These are phyloP conservation scores for Odontomyia ornata DNA, from an alignment of 2,888 invertebrate species.

Conservation along the genomic window DNA sequence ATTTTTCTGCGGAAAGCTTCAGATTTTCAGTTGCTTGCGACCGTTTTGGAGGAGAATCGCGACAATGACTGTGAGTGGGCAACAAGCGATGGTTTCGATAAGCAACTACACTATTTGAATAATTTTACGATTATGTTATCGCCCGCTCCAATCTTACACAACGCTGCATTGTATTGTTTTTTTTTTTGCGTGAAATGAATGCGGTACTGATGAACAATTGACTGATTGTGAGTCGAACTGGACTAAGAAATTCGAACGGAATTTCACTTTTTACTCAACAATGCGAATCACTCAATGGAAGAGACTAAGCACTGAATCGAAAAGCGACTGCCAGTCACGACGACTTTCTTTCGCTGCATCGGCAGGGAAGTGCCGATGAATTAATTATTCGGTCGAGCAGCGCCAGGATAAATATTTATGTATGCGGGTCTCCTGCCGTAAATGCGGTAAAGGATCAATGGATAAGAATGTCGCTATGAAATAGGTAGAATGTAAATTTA, in stretches of 20 bases:
- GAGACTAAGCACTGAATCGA: background rate
- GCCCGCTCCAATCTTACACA: slow-evolving; percentile 7
- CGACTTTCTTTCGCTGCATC: background rate
- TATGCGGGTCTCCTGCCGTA: no score
- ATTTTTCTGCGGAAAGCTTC: background rate
- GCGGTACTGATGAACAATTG: slow-evolving; percentile 1
- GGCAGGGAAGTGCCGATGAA: background rate
- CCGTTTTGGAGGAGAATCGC: background rate
- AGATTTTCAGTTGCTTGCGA: background rate
- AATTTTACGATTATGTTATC: slow-evolving; percentile 29
- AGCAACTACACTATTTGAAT: slow-evolving; percentile 23
- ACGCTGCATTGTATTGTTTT: background rate
- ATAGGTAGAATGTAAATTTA: no score
- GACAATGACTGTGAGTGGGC: background rate
- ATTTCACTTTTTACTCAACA: slow-evolving; percentile 31
- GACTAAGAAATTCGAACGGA: slow-evolving; percentile 1
- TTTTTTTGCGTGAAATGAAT: background rate
- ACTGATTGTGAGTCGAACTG: background rate
- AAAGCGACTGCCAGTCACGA: background rate
- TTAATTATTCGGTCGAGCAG: background rate
- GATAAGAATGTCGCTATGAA: no score
- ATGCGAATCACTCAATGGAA: slow-evolving; percentile 9
- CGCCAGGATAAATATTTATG: background rate
- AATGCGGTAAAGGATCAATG: no score
- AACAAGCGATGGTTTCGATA: slow-evolving; percentile 12